Evolutionary conservation across 1,140 invertebrate species (phyloP).

Genomic region (Leptopilina clavipes): DNA sequence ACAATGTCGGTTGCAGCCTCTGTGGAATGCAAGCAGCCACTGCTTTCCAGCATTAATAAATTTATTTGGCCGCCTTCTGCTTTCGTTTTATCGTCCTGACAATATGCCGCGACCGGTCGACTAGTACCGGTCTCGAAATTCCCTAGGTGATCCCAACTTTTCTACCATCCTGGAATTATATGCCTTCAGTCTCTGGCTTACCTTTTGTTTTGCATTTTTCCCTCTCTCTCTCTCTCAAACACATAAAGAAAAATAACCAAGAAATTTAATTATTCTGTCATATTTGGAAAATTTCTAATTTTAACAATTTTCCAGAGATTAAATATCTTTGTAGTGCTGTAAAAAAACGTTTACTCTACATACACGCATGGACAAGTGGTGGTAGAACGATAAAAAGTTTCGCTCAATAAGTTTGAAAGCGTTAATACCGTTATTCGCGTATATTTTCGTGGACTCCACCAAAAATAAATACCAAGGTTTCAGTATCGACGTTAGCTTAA

Average conservation of each 20-base stretch:
- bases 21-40: slow-evolving; percentile 63
- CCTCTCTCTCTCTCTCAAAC: too few relatives aligned
- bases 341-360: background rate
- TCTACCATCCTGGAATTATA: slow-evolving; percentile 39
- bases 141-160: slow-evolving; percentile 48
- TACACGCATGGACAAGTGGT: background rate
- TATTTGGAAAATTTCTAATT: too few relatives aligned
- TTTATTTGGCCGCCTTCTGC: slow-evolving; percentile 63
- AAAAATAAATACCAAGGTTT: slow-evolving; percentile 28
- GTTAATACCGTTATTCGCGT: slow-evolving; percentile 23
- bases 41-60: slow-evolving; percentile 63
- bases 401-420: slow-evolving; percentile 32
- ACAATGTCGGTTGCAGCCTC: slow-evolving; percentile 64
- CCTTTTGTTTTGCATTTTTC: too few relatives aligned
- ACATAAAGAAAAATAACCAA: too few relatives aligned
- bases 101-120: slow-evolving; percentile 54
- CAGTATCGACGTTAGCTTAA: slow-evolving; percentile 26
- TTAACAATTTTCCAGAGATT: background rate
- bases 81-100: slow-evolving; percentile 61
- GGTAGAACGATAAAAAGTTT: slow-evolving; percentile 26
- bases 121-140: slow-evolving; percentile 48
- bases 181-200: too few relatives aligned
- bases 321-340: background rate
- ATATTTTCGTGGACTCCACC: slow-evolving; percentile 17
- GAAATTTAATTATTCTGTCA: too few relatives aligned